Evolutionary conservation across 1,140 invertebrate species (phyloP), one percentile per base, ranked within the genome.

Genomic region (Apis florea): DNA sequence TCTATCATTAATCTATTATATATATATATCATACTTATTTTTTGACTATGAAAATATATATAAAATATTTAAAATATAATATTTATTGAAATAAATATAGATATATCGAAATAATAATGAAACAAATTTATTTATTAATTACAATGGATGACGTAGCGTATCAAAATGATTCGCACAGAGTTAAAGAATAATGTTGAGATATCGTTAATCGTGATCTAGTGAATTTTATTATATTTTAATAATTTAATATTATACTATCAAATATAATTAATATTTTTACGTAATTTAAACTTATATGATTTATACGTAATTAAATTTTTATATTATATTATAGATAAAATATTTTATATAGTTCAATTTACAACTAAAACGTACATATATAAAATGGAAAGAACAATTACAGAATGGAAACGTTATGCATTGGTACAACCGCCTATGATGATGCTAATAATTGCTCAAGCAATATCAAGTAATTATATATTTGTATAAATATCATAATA

Each of bases 401-500:
- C 51, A 61, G 84, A 81, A 87, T 91, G 90, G 90, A 90, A 58
- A 70, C 72, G 75, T 63, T 91, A 87, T 61, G 24, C 73, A 2
- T n/a, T 85, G 0, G 82, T 91, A 31, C 89, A 91, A 85, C 89
- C 90, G 47, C 80, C 90, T 49, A 17, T 85, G 21, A 79, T 91
- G 72, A 63, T 89, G 13, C 11, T 89, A 11, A 9, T 91, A 17
- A 74, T 86, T 81, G 74, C 90, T 19, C 49, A 83, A 17, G 79
- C 88, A 24, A 83, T 92, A 74, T 80, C 87, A 75, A 85, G 91
- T 92, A 85, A 87, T 58, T 84, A 11, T 63, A 61, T 56, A 12
- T 31, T 17, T 82, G 6, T 40, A 40, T 31, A 40, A 1, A 17
- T 49, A 61, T 77, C 54, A 13, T 61, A 17, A 24, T 8, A 70